These are phyloP conservation scores for Cricetomys ansorgei DNA, from an alignment of 2,113 vertebrate genomes.

Conservation along the genomic window DNA sequence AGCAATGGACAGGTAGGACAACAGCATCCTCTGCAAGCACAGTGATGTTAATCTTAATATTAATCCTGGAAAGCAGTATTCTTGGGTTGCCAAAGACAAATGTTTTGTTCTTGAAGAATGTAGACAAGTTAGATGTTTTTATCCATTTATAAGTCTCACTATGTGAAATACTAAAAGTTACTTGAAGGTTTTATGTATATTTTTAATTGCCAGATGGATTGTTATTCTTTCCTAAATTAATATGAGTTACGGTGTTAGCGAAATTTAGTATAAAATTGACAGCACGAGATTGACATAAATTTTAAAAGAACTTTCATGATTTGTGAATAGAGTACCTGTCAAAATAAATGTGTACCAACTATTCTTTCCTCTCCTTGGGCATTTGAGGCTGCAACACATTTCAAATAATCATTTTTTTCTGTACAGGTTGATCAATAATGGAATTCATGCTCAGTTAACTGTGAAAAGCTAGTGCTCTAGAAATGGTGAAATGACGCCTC, in stretches of 20 bases:
- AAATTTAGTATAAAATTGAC: background rate
- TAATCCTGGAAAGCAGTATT: background rate
- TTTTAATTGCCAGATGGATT: background rate
- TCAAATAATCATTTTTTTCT: background rate
- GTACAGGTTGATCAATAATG: background rate
- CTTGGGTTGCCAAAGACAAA: background rate
- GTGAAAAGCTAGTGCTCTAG: background rate
- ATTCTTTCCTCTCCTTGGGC: background rate
- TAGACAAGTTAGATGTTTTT: background rate
- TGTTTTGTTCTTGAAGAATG: background rate
- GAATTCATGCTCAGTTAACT: background rate
- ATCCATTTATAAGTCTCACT: background rate
- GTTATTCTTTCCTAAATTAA: background rate
- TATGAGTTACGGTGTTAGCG: background rate
- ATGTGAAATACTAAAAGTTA: background rate
- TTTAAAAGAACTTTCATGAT: constrained; percentile 26
- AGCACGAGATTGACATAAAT: background rate
- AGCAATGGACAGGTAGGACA: background rate
- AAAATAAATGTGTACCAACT: background rate
- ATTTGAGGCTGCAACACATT: background rate
- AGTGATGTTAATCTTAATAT: background rate
- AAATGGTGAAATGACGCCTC: background rate
- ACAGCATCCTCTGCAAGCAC: background rate
- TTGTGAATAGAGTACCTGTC: background rate
- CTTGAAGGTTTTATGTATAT: background rate